Evolutionary conservation across 2,888 invertebrate species (phyloP).

Genomic region (Salticus scenicus): DNA sequence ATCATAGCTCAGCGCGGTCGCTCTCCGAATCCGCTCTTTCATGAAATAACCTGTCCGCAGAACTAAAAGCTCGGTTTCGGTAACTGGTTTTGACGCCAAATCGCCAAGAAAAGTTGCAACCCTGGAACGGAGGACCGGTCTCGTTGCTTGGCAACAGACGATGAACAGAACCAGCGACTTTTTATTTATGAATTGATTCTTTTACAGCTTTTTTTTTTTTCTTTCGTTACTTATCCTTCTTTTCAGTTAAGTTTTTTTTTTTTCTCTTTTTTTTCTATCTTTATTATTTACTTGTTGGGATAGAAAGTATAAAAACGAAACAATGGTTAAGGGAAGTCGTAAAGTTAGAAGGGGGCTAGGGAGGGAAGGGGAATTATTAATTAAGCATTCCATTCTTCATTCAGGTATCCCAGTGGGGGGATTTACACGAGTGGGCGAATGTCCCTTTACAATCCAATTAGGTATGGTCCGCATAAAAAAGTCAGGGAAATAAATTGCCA

Average conservation of each 20-base stretch:
- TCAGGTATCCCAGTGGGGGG: background rate
- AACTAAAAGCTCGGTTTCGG: conserved; percentile 13
- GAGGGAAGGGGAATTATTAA: conserved; percentile 18
- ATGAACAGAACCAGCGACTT: conserved; percentile 53
- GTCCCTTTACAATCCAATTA: background rate
- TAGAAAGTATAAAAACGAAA: conserved; percentile 33
- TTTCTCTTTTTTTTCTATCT: conserved; percentile 25
- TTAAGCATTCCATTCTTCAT: conserved; percentile 25
- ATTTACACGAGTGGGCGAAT: background rate
- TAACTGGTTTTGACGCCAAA: background rate
- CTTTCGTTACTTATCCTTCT: conserved; percentile 31
- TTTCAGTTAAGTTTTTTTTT: background rate
- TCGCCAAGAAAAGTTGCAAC: conserved; percentile 32
- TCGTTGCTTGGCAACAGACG: conserved; percentile 66
- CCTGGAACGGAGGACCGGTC: conserved; percentile 37
- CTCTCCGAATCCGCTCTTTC: too few species aligned
- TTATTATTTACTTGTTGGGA: conserved; percentile 13
- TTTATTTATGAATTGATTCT: conserved; percentile 61
- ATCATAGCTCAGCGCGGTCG: background rate
- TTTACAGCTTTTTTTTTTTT: conserved; percentile 52
- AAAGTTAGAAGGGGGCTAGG: conserved; percentile 3
- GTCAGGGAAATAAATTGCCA: too few species aligned
- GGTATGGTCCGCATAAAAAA: background rate
- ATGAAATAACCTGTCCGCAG: conserved; percentile 6
- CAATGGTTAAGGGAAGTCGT: conserved; percentile 42